phyloP scores from a whole-genome alignment of 2,888 invertebrate genomes.

The Candidula unifasciata region DNA sequence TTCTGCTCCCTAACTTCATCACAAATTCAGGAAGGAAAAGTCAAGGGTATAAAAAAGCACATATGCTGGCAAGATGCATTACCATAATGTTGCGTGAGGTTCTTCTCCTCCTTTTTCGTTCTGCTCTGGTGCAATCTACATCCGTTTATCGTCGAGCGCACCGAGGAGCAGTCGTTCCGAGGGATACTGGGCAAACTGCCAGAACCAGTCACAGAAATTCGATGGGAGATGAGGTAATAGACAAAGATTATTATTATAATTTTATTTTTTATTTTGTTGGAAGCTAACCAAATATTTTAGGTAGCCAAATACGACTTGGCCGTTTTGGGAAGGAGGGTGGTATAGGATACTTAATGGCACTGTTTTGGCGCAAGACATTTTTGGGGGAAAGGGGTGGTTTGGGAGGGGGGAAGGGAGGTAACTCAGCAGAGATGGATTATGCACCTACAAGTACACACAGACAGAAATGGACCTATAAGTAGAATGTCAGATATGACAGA shows the following conservation, averaged over 20 bases:
- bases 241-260: background rate
- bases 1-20: slow-evolving; percentile 3
- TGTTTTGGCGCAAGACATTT: too few relatives aligned
- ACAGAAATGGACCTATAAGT: too few relatives aligned
- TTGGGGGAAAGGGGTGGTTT: too few relatives aligned
- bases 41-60: background rate
- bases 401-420: too few relatives aligned
- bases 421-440: too few relatives aligned
- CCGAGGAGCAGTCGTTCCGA: background rate
- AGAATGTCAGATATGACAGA: too few relatives aligned
- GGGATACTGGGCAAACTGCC: slow-evolving; percentile 4
- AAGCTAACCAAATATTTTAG: background rate
- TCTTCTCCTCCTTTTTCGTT: background rate
- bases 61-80: background rate
- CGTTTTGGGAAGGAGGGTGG: background rate
- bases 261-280: background rate
- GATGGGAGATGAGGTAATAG: background rate
- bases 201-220: background rate
- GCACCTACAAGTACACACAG: too few relatives aligned
- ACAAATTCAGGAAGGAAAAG: slow-evolving; percentile 7
- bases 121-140: slow-evolving; percentile 16
- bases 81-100: slow-evolving; percentile 18
- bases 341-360: background rate
- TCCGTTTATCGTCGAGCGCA: slow-evolving; percentile 10
- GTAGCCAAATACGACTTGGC: background rate